Evolutionary conservation across 2,797 vertebrate genomes (phyloP).

Genomic region (Lithobates sylvaticus): DNA sequence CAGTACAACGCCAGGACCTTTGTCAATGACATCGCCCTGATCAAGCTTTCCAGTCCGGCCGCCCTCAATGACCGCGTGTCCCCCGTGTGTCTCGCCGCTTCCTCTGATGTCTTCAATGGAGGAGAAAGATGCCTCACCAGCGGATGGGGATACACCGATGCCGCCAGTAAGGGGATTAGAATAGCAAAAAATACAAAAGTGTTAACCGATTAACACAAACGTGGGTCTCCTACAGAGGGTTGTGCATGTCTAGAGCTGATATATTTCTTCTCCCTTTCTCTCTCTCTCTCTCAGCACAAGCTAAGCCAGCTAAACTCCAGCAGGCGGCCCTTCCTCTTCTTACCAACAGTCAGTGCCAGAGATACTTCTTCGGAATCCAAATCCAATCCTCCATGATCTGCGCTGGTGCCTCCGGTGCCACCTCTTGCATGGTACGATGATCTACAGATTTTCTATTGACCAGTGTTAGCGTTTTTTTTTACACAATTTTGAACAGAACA

Average conservation of each 20-base stretch:
- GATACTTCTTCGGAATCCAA: not conserved
- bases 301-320: too few species aligned
- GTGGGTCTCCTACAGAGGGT: too few species aligned
- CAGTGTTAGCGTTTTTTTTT: too few species aligned
- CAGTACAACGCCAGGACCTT: constrained; percentile 72
- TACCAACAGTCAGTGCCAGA: constrained; percentile 75
- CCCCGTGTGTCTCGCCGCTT: constrained; percentile 77
- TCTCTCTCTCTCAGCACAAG: too few species aligned
- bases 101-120: constrained; percentile 70
- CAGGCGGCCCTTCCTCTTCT: constrained; percentile 79
- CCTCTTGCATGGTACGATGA: too few species aligned
- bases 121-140: constrained; percentile 77
- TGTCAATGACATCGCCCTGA: constrained; percentile 81
- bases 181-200: too few species aligned
- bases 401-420: constrained; percentile 64
- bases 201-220: too few species aligned
- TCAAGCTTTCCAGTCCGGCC: constrained; percentile 77
- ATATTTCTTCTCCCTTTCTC: too few species aligned
- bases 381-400: constrained; percentile 82
- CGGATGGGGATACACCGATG: constrained; percentile 77
- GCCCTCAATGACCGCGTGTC: constrained; percentile 69
- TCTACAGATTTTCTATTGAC: too few species aligned
- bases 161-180: constrained; percentile 21
- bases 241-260: too few species aligned
- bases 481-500: too few species aligned